These are phyloP conservation scores for Mastacembelus armatus DNA, from an alignment of 2,797 vertebrate genomes.

Conservation along the genomic window DNA sequence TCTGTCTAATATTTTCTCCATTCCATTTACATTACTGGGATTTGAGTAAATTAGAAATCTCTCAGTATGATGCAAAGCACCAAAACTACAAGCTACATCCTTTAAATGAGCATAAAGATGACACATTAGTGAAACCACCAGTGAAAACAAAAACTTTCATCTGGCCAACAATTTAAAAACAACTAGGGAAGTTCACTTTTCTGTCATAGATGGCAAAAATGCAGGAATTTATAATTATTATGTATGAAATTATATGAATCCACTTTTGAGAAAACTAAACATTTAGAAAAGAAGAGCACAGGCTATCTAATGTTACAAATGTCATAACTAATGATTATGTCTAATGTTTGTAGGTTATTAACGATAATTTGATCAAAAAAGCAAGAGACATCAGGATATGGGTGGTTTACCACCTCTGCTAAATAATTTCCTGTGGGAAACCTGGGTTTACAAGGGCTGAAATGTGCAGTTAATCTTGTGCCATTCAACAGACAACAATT, in stretches of 20 bases:
- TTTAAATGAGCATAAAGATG: too few species aligned
- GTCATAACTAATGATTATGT: not conserved
- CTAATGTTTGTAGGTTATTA: too few species aligned
- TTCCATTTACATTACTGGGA: not conserved
- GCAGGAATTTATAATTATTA: not conserved
- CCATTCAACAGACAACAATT: not conserved
- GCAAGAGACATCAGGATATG: not conserved
- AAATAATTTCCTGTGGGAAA: slow-evolving; percentile 14
- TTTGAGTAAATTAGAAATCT: not conserved
- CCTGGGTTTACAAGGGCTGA: not conserved
- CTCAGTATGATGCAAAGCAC: not conserved
- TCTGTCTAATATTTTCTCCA: not conserved
- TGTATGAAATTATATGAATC: not conserved
- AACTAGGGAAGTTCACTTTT: not conserved
- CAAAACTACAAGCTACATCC: too few species aligned
- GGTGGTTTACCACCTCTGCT: slow-evolving; percentile 2
- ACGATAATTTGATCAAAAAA: too few species aligned
- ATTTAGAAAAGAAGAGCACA: not conserved
- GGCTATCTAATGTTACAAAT: not conserved
- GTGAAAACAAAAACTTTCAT: not conserved
- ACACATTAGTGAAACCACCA: too few species aligned
- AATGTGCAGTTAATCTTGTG: slow-evolving; percentile 15
- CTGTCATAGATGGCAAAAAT: not conserved
- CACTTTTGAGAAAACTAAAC: not conserved
- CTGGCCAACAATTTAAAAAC: too few species aligned